phyloP scores from a whole-genome alignment of 2,797 vertebrate species.

The Borostomias antarcticus region DNA sequence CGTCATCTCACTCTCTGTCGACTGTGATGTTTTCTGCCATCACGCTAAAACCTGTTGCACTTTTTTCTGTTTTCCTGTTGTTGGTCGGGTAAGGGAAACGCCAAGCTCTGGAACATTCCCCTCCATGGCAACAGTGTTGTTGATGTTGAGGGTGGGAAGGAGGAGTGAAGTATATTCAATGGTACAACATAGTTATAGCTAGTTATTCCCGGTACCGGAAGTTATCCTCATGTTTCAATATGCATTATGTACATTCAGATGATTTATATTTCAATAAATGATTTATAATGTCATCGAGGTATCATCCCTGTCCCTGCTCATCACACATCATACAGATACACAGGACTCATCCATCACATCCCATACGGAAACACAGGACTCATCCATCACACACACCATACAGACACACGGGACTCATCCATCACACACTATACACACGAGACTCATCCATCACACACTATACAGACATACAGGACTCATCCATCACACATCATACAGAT shows the following conservation, averaged over 20 bases:
- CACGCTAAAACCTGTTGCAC: conserved; percentile 92
- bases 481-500: not conserved
- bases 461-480: too few relatives aligned
- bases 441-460: too few relatives aligned
- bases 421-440: too few relatives aligned
- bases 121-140: conserved; percentile 55
- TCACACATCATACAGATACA: not conserved
- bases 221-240: conserved; percentile 70
- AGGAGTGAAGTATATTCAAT: conserved; percentile 59
- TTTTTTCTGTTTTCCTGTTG: conserved; percentile 70
- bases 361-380: not conserved
- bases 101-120: conserved; percentile 38
- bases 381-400: too few relatives aligned
- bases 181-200: conserved; percentile 71
- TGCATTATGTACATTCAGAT: conserved; percentile 92
- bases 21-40: conserved; percentile 91
- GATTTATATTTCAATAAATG: conserved; percentile 99
- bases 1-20: conserved; percentile 85
- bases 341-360: not conserved
- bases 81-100: conserved; percentile 38
- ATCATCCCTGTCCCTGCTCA: not conserved
- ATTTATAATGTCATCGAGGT: conserved; percentile 77
- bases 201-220: conserved; percentile 70
- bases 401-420: too few relatives aligned
- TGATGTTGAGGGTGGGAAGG: conserved; percentile 47